Base-by-base conservation (phyloP, 2,797 vertebrate genomes). In the Enteromius treurensis region DNA sequence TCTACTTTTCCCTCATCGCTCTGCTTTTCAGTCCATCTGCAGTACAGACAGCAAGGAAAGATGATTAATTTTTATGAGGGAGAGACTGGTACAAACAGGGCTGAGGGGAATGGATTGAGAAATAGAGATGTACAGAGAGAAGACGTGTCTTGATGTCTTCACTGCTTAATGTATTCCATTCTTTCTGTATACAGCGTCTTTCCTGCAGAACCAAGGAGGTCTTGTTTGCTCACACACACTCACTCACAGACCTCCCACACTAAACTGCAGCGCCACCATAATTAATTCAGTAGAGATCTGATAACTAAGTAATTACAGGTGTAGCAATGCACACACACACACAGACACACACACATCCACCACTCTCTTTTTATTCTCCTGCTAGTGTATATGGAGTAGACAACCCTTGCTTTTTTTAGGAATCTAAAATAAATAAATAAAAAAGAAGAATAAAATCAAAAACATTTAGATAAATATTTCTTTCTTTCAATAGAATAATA, bases 281-380 rank as follows among this genome's bases (percentile, higher is more conserved):
- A 86, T 81, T 79, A 84, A 84, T 86, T 84, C 64, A 84, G 65
- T 71, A 49, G 79, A 71, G 65, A 86, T 80, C 76, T 77, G 77
- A 86, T 82, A 86, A 86, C 85, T n/a, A 65, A 79, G 79, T 82
- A 82, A 84, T 84, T 84, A 84, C 64, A 82, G 76, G 82, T 79
- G 82, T 71, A 79, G 19, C 15, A 14, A 60, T 26, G 4, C 26
- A 11, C 34, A 26, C 34, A 64, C 17, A 32, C 45, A 65, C 15
- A 32, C 62, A 37, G 58, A 55, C 26, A 32, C 32, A 64, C 68
- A 76, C 42, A 21, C 79, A 60, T 55, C 73, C 29, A 58, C 26
- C 5, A 26, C 13, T 51, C 58, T 19, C 23, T 60, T 26, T 71
- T 60, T 60, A 58, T 70, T 10, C 9, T 19, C 58, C 37, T 49